Evolutionary conservation across 1,140 invertebrate genomes (phyloP).

Genomic region (Antheraea mylitta): DNA sequence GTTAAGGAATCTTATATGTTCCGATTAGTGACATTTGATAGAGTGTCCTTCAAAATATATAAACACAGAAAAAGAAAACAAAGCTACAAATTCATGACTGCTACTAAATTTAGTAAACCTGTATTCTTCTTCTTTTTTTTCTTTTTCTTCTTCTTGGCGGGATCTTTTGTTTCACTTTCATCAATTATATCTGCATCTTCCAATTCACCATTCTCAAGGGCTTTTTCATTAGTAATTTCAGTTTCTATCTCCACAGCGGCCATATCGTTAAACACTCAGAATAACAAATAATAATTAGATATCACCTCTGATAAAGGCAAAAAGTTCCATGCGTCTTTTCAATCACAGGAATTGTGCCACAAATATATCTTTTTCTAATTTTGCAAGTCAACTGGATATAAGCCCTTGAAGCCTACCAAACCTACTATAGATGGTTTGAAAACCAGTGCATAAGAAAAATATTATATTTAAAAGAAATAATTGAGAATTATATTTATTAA

Average conservation of each 20-base stretch:
- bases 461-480: too few relatives aligned
- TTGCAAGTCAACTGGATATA: too few relatives aligned
- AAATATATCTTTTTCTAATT: too few relatives aligned
- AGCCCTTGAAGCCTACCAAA: too few relatives aligned
- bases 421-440: too few relatives aligned
- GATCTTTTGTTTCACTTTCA: constrained; percentile 76
- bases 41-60: neutral
- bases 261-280: constrained; percentile 37
- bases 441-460: too few relatives aligned
- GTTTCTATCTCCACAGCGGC: constrained; percentile 65
- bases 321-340: constrained; percentile 26
- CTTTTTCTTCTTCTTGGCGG: constrained; percentile 85
- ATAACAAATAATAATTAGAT: constrained; percentile 14
- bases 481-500: too few relatives aligned
- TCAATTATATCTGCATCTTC: constrained; percentile 75
- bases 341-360: neutral
- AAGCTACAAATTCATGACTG: neutral
- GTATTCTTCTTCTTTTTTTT: constrained; percentile 88
- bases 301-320: neutral
- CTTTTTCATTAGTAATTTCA: constrained; percentile 52
- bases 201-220: constrained; percentile 54
- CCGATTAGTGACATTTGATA: neutral
- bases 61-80: neutral
- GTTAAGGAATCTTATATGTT: neutral
- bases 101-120: constrained; percentile 50